phyloP scores from a whole-genome alignment of 2,797 vertebrate genomes.

The Carapus acus region DNA sequence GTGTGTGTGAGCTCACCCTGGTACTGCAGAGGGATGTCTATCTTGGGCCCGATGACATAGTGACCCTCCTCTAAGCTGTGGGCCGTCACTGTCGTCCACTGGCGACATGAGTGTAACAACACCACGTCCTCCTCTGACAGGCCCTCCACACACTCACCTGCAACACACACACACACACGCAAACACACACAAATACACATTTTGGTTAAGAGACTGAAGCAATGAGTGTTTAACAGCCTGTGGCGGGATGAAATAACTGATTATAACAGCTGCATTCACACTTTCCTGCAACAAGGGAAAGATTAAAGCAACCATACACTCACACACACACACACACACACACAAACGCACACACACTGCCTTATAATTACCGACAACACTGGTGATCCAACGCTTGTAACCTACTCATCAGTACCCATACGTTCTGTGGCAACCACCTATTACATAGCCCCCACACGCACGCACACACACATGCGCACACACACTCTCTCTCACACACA shows the following conservation, averaged over 20 bases:
- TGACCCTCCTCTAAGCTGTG: constrained; percentile 96
- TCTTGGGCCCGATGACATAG: constrained; percentile 95
- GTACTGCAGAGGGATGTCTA: constrained; percentile 95
- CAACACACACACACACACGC: constrained; percentile 11
- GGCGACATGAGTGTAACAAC: constrained; percentile 90
- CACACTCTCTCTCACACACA: constrained; percentile 12
- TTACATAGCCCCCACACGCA: constrained; percentile 45
- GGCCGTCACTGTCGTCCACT: constrained; percentile 97
- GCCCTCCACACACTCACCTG: constrained; percentile 91
- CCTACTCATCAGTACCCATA: constrained; percentile 49
- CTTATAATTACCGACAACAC: constrained; percentile 58
- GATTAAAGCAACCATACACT: constrained; percentile 24
- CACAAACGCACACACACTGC: constrained; percentile 20
- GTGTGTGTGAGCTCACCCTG: constrained; percentile 75
- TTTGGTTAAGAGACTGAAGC: constrained; percentile 3
- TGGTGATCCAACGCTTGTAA: constrained; percentile 44
- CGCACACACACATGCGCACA: constrained; percentile 14
- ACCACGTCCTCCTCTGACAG: constrained; percentile 87
- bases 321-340: constrained; percentile 10
- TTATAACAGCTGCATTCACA: constrained; percentile 19
- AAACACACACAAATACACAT: too few relatives aligned
- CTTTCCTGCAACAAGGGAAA: constrained; percentile 19
- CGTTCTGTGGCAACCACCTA: constrained; percentile 53
- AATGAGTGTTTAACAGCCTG: not conserved
- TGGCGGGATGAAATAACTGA: constrained; percentile 5